Base-by-base conservation (phyloP, 2,113 vertebrate genomes). In the Anarhynchus alexandrinus region DNA sequence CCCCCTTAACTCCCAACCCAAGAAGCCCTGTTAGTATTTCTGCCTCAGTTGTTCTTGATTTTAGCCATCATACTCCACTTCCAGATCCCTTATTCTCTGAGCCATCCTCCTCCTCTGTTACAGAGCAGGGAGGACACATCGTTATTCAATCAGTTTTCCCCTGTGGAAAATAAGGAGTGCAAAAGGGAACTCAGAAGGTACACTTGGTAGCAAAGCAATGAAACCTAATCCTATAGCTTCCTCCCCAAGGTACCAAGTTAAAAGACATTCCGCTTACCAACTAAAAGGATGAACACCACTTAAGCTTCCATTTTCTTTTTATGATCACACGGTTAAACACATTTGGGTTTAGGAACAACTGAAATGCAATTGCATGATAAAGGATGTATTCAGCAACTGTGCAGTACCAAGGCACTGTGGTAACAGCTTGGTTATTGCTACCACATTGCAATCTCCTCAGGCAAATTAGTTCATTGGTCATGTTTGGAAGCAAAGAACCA, bases 361-460 rank as follows among this genome's bases (percentile, higher is more conserved):
- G 79, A 96, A 92, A 92, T 30, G 67, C 67, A 97, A 90, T 67
- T 96, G 80, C 19, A n/a, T 36, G 58, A 86, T 83, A 67, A 83
- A 94, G 79, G 42, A 96, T 52, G 42, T 20, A 80, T 90, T 59
- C 25, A 0, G 51, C 88, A 94, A 91, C 64, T 88, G 55, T 47
- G 59, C 64, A 61, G 59, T 21, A 95, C 59, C 59, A 70, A 94
- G 62, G 78, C 82, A 51, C 67, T 70, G 82, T 62, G 42, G 49
- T 62, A 96, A 93, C 82, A 96, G 94, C 86, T 94, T 94, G 62
- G 40, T 90, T 94, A 95, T 83, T 92, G 91, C 88, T 86, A 83
- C 93, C 79, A 95, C 88, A 54, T 36, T 88, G 80, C 91, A 78
- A 43, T 86, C 67, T 96, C 94, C 94, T 88, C 85, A 82, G 90